phyloP scores from a whole-genome alignment of 2,888 invertebrate species.

The Mantis religiosa region DNA sequence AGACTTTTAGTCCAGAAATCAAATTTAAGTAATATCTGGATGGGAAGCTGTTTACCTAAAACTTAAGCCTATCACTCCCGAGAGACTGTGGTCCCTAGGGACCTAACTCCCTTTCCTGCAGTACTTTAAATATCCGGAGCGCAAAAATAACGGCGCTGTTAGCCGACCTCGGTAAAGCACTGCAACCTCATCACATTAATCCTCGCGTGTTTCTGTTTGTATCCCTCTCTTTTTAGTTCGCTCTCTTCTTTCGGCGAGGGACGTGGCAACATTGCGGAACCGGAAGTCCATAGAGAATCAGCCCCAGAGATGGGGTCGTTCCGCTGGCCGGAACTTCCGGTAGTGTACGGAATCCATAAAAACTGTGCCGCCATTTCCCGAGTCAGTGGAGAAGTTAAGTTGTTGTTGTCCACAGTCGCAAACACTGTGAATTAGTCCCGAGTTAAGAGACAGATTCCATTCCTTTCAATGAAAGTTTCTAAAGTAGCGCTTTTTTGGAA shows the following conservation, averaged over 20 bases:
- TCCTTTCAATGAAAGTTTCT: too few relatives aligned
- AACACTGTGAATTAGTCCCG: not conserved
- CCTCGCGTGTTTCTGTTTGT: not conserved
- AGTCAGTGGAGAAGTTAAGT: constrained; percentile 10
- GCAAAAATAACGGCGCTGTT: not conserved
- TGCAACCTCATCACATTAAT: not conserved
- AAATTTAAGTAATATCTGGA: too few relatives aligned
- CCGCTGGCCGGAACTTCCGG: constrained; percentile 30
- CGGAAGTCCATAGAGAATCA: constrained; percentile 30
- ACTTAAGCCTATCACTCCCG: too few relatives aligned
- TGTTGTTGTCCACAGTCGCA: not conserved
- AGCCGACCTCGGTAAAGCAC: not conserved
- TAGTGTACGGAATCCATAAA: constrained; percentile 27
- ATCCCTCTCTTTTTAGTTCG: not conserved
- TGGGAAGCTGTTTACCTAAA: too few relatives aligned
- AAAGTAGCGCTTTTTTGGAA: too few relatives aligned
- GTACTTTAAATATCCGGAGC: not conserved
- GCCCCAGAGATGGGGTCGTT: constrained; percentile 26
- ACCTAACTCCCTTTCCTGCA: not conserved
- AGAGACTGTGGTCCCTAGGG: too few relatives aligned
- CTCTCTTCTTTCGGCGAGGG: not conserved
- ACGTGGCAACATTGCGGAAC: constrained; percentile 20
- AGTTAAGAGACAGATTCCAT: too few relatives aligned
- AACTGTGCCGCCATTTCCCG: constrained; percentile 23
- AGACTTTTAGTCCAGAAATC: too few relatives aligned